phyloP scores from a whole-genome alignment of 2,888 invertebrate species.

The Oxytorus armatus region DNA sequence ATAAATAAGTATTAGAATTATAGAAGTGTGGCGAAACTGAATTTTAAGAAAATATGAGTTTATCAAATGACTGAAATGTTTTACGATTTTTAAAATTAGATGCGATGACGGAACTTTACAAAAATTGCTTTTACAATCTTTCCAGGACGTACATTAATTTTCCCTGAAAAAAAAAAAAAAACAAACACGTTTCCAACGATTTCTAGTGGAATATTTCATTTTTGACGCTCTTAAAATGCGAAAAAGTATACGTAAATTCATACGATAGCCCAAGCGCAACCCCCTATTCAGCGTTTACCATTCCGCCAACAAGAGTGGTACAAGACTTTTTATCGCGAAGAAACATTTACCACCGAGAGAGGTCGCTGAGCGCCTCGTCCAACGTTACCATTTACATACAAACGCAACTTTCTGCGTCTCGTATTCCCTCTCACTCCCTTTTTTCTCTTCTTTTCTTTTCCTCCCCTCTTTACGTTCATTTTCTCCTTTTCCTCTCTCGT shows the following conservation, averaged over 20 bases:
- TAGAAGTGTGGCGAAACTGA: too few species aligned
- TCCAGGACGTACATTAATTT: too few species aligned
- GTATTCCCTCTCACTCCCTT: conserved; percentile 63
- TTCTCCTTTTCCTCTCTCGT: conserved; percentile 43
- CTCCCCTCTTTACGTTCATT: conserved; percentile 35
- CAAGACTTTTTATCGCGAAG: conserved; percentile 81
- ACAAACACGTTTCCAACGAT: too few species aligned
- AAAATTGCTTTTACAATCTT: too few species aligned
- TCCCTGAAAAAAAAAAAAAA: too few species aligned
- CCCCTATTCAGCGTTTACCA: conserved; percentile 56
- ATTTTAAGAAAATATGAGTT: too few species aligned
- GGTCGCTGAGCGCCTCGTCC: conserved; percentile 32
- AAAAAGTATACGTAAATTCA: conserved; percentile 77
- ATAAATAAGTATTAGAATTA: too few species aligned
- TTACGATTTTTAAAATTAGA: too few species aligned
- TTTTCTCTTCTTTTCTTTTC: conserved; percentile 31
- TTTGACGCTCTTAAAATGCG: conserved; percentile 8
- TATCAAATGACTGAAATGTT: too few species aligned
- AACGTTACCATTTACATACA: conserved; percentile 79
- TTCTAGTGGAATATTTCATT: too few species aligned
- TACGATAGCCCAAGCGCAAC: conserved; percentile 72
- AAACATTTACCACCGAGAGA: conserved; percentile 79
- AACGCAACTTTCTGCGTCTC: conserved; percentile 78
- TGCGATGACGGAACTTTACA: too few species aligned
- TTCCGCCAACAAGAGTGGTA: conserved; percentile 66